Evolutionary conservation across 2,888 invertebrate species (phyloP).

Genomic region (Flexamia atlantica): DNA sequence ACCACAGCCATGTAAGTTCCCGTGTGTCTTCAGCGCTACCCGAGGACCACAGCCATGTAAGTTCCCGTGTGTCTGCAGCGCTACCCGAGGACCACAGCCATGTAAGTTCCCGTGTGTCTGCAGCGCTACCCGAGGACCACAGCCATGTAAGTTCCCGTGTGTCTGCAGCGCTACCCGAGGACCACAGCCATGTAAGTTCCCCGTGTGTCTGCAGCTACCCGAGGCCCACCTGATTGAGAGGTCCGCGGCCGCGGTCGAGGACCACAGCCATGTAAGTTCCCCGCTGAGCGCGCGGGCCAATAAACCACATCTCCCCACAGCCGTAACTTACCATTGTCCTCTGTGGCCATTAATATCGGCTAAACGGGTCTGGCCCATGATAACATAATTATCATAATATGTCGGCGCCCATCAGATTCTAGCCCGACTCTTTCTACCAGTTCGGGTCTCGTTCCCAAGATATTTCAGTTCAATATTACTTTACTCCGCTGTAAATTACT

Average conservation of each 20-base stretch:
- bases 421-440: background rate
- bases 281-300: slow-evolving; percentile 32
- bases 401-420: slow-evolving; percentile 44
- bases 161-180: too few relatives aligned
- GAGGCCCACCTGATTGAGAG: background rate
- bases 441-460: background rate
- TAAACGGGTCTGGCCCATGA: slow-evolving; percentile 49
- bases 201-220: too few relatives aligned
- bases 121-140: too few relatives aligned
- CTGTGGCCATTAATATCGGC: slow-evolving; percentile 44
- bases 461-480: background rate
- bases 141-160: too few relatives aligned
- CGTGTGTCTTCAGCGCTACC: too few relatives aligned
- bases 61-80: too few relatives aligned
- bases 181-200: too few relatives aligned
- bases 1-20: too few relatives aligned
- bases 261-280: slow-evolving; percentile 19
- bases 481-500: background rate
- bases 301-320: background rate
- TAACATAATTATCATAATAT: slow-evolving; percentile 59
- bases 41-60: too few relatives aligned
- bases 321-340: slow-evolving; percentile 47
- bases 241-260: background rate
- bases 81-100: too few relatives aligned
- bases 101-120: too few relatives aligned